A percentile compares a stretch with the other conserved stretches of the same genome.
Conservation (phyloP, 2,888 invertebrate genomes). For the Lymantria dispar region DNA sequence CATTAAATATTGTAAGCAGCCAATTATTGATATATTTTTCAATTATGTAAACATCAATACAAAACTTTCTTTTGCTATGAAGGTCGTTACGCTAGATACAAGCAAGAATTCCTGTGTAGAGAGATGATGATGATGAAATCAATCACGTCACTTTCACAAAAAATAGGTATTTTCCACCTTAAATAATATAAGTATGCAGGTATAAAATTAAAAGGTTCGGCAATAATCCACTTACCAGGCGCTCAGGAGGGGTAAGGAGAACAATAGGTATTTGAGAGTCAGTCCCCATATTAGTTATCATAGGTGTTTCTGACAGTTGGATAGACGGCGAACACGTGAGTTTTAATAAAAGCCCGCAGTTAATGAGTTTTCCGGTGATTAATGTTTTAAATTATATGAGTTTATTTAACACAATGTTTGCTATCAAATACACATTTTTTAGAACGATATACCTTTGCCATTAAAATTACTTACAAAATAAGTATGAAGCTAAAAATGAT, state of each 20-base stretch:
- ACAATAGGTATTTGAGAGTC: not conserved
- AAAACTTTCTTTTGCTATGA: no score
- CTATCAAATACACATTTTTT: not conserved
- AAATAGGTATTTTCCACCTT: no score
- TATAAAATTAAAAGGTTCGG: not conserved
- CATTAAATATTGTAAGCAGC: no score
- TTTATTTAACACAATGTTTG: not conserved
- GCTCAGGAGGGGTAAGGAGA: not conserved
- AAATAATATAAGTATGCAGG: not conserved
- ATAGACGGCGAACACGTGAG: not conserved
- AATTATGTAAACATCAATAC: no score
- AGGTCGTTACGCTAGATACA: no score
- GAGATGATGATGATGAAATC: no score
- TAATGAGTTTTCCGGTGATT: not conserved
- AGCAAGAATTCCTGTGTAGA: no score
- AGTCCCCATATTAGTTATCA: not conserved
- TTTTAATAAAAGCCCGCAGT: not conserved
- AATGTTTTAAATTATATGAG: not conserved
- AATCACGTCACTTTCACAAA: no score
- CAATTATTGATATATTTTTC: no score
- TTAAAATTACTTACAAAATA: not conserved
- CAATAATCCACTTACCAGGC: not conserved
- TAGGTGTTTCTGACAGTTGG: not conserved
- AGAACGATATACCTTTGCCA: not conserved
- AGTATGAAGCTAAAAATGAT: not conserved